A percentile compares a stretch with the other conserved stretches of the same genome.
These are phyloP conservation scores for Iselma pallidipennis DNA, from an alignment of 2,888 invertebrate genomes.

Conservation along the genomic window DNA sequence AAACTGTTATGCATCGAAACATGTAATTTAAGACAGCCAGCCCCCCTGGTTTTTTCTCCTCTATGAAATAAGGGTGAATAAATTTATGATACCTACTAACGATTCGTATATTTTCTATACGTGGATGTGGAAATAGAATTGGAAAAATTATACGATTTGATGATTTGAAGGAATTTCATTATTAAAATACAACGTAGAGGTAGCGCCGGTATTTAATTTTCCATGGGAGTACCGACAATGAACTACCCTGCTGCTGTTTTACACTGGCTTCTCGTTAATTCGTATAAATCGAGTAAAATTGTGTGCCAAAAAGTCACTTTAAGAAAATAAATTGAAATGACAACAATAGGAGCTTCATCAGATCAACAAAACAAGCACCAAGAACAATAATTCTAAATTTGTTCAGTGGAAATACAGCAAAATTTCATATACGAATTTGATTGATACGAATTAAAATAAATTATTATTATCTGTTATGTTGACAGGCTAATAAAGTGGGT, in stretches of 20 bases:
- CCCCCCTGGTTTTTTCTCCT: neutral
- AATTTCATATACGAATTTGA: neutral
- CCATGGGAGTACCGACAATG: too few relatives aligned
- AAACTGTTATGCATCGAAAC: constrained; percentile 35
- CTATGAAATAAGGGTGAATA: constrained; percentile 35
- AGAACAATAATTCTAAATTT: neutral
- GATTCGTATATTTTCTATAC: neutral
- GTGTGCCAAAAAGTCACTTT: constrained; percentile 13
- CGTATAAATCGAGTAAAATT: constrained; percentile 13
- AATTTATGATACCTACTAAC: constrained; percentile 30
- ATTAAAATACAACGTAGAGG: neutral
- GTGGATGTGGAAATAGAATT: neutral
- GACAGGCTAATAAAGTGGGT: constrained; percentile 31
- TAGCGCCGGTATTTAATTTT: too few relatives aligned
- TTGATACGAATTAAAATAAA: constrained; percentile 16
- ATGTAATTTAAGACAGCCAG: constrained; percentile 33
- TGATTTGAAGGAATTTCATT: neutral
- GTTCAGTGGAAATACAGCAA: neutral
- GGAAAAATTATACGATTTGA: neutral
- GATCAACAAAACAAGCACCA: neutral
- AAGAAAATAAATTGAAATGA: constrained; percentile 9
- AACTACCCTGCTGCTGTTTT: constrained; percentile 13
- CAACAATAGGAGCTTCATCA: constrained; percentile 7
- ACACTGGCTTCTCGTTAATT: constrained; percentile 20
- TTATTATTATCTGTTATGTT: constrained; percentile 29